These are phyloP conservation scores for Anguilla obscura DNA, from an alignment of 2,797 vertebrate genomes.

Conservation along the genomic window DNA sequence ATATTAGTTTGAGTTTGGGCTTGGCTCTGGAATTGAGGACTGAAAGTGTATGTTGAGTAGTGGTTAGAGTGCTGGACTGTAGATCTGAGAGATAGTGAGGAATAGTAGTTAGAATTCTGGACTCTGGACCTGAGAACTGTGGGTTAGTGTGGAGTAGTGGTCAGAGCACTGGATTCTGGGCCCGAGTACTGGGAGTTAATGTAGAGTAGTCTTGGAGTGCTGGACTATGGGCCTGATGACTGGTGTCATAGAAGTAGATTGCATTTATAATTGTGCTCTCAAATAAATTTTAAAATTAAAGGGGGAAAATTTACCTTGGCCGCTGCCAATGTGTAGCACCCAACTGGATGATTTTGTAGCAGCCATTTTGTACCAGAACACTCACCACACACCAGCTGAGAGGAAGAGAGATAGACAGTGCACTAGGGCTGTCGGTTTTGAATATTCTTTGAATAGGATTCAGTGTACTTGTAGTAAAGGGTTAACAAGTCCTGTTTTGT, in stretches of 20 bases:
- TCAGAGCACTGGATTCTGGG: neutral
- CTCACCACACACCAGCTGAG: no score
- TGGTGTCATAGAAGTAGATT: neutral
- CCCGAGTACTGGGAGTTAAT: neutral
- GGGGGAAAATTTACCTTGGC: neutral
- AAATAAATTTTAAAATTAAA: neutral
- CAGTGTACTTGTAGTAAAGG: no score
- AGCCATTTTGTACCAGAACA: neutral
- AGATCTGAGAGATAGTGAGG: neutral
- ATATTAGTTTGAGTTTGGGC: neutral
- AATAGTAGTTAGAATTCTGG: neutral
- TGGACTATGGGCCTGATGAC: neutral
- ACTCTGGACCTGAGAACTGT: neutral
- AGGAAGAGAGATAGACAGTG: no score
- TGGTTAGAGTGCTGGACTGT: neutral
- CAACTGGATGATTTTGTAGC: neutral
- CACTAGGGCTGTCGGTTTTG: no score
- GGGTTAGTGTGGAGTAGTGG: neutral
- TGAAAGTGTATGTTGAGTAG: neutral
- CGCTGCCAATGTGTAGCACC: neutral
- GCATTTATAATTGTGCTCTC: neutral
- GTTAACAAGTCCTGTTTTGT: no score
- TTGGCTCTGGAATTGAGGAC: conserved; percentile 4
- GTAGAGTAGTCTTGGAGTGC: neutral
- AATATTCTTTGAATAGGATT: no score